These are phyloP conservation scores for Anisognathus igniventris DNA, from an alignment of 2,797 vertebrate species.

Conservation along the genomic window DNA sequence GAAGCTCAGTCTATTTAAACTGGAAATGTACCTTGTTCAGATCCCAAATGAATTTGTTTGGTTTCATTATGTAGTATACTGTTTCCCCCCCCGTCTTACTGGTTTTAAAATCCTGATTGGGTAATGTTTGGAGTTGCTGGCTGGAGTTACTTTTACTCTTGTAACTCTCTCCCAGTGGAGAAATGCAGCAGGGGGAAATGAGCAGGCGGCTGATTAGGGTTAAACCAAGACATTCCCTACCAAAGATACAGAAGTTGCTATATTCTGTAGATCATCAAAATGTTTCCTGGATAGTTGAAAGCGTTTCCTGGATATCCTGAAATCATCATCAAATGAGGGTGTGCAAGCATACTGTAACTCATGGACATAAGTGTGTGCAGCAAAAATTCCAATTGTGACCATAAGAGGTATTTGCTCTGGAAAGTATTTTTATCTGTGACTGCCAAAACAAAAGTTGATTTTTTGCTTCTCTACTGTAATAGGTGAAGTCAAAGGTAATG, in stretches of 20 bases:
- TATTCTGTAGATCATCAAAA: neutral
- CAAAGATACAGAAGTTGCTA: neutral
- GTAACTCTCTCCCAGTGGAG: neutral
- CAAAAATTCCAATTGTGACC: neutral
- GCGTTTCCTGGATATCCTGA: neutral
- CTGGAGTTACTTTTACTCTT: neutral
- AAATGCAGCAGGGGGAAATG: neutral
- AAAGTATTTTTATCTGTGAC: neutral
- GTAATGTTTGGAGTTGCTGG: neutral
- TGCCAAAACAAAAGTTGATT: neutral
- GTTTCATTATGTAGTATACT: neutral
- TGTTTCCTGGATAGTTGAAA: neutral
- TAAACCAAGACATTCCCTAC: neutral
- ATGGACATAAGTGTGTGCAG: neutral
- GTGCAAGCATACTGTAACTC: neutral
- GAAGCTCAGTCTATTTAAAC: neutral
- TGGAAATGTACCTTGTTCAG: neutral
- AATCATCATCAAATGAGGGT: neutral
- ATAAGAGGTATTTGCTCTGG: neutral
- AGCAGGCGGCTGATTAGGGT: neutral
- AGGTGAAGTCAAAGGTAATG: neutral
- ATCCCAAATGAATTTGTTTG: neutral
- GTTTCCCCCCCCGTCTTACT: rapidly evolving
- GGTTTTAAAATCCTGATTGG: neutral
- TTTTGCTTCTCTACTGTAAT: neutral